Percentiles rank a stretch among this genome's conserved stretches.
phyloP scores from a whole-genome alignment of 2,113 vertebrate species.

The Acrocephalus arundinaceus region DNA sequence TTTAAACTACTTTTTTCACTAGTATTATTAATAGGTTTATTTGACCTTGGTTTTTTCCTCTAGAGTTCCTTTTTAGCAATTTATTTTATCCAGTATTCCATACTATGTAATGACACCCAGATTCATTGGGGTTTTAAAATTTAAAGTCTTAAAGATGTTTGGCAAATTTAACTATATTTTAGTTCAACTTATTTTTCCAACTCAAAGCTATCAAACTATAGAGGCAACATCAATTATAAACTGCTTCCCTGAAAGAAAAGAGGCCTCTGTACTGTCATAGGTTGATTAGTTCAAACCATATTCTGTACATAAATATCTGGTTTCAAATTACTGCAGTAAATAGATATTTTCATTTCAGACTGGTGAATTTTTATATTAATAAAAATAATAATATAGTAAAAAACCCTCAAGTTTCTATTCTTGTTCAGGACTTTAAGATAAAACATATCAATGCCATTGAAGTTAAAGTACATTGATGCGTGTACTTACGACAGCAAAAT shows the following conservation, averaged over 20 bases:
- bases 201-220: background rate
- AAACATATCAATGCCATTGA: background rate
- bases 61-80: background rate
- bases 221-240: background rate
- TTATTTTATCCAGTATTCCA: background rate
- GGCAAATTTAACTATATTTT: background rate
- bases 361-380: background rate
- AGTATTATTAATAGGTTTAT: background rate
- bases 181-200: background rate
- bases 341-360: background rate
- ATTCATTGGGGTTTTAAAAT: background rate
- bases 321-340: background rate
- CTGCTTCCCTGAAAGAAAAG: background rate
- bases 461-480: background rate
- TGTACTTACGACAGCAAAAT: background rate
- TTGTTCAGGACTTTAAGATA: background rate
- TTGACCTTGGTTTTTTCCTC: background rate
- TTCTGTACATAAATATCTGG: background rate
- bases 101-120: background rate
- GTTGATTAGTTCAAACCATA: background rate
- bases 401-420: background rate
- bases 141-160: background rate
- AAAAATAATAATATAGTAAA: background rate
- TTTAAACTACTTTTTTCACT: background rate
- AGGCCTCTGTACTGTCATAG: background rate